Base-by-base conservation (phyloP, 2,113 vertebrate genomes). In the Alosa alosa region DNA sequence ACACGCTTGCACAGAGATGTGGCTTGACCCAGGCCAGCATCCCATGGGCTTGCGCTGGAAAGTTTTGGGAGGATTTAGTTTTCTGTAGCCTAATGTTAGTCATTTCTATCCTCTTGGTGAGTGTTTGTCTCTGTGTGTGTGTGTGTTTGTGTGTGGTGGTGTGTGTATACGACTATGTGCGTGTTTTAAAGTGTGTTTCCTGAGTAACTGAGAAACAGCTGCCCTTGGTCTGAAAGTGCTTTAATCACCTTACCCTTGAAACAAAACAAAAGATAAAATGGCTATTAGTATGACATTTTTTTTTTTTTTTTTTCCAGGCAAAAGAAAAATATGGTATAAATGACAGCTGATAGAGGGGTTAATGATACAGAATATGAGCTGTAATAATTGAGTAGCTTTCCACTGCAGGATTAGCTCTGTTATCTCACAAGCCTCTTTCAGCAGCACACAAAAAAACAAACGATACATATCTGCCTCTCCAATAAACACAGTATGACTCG, bases 1-100 rank as follows among this genome's bases (percentile, higher is more conserved):
- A 88, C 57, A 86, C 57, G 25, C 18, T 83, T 82, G 86, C 90
- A 87, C 86, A 57, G 86, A 83, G 88, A 83, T 41, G 72, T 78
- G 25, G 72, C 72, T 78, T 86, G 86, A 90, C 86, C 87, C 82
- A 81, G 84, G 90, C 60, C 75, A 88, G 86, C 82, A 85, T 91
- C 89, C 87, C 86, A 3, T 78, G 72, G 72, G 72, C 72, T 18
- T 39, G 4, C 11, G 5, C 0, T 78, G 10, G 31, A 11, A 78
- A 78, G 72, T 78, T 78, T 41, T 31, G 72, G 72, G 15, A 17
- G 11, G 13, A 17, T 78, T 39, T 18, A 39, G 72, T 36, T 31
- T 31, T 72, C 31, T 36, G 25, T 72, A 10, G 10, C 10, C 10
- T 17, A 31, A 72, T 72, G 11, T 78, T 15, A 39, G 31, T 41